Percentiles rank a stretch among this genome's conserved stretches.
Conservation (phyloP, 2,797 vertebrate genomes). For the Chiropotes sagulatus region DNA sequence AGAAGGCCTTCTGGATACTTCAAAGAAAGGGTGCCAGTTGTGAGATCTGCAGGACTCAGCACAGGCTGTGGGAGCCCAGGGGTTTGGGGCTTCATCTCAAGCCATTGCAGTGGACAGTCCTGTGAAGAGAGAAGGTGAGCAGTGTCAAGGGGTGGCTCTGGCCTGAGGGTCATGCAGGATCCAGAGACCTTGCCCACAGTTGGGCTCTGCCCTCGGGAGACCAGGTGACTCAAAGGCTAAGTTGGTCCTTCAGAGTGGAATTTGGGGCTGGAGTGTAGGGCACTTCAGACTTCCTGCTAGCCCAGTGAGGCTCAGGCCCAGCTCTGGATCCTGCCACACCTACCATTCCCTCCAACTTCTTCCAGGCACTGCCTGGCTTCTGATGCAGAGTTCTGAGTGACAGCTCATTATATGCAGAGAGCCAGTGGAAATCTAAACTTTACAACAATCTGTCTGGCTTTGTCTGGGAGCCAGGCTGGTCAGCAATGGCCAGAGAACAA, state of each 20-base stretch:
- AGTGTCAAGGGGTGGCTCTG: not conserved
- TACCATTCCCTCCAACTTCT: not conserved
- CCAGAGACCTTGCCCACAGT: not conserved
- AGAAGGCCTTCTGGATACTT: not conserved
- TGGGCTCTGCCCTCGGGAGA: not conserved
- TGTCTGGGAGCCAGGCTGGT: slow-evolving; percentile 77
- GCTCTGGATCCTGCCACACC: not conserved
- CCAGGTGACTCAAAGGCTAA: not conserved
- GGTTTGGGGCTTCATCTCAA: not conserved
- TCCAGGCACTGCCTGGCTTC: not conserved
- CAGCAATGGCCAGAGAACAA: slow-evolving; percentile 84
- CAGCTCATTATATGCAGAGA: slow-evolving; percentile 80
- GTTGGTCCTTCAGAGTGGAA: not conserved
- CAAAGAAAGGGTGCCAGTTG: not conserved
- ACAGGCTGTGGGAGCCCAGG: not conserved
- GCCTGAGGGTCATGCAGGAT: not conserved
- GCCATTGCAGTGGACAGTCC: not conserved
- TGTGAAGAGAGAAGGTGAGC: not conserved
- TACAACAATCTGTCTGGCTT: slow-evolving; percentile 56
- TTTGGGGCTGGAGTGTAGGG: not conserved
- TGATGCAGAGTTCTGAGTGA: slow-evolving; percentile 75
- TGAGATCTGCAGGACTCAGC: not conserved
- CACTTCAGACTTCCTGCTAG: not conserved
- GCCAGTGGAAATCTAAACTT: slow-evolving; percentile 75
- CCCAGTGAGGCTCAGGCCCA: not conserved